Evolutionary conservation across 2,797 vertebrate species (phyloP).

Genomic region (Parotocinclus haroldoi): DNA sequence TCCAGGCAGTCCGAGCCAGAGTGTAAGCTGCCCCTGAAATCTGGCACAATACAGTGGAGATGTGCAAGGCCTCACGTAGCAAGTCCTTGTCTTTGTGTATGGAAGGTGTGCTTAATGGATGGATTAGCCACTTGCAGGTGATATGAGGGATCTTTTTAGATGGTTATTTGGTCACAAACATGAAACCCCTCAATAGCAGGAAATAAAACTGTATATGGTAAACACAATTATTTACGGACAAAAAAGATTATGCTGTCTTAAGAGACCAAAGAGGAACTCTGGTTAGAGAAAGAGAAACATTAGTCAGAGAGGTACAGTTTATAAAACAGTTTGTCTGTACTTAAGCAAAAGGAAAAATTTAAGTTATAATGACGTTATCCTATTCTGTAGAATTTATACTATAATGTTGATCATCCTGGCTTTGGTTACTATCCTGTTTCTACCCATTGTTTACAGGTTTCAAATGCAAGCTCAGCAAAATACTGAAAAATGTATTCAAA

Average conservation of each 20-base stretch:
- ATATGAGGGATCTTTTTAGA: not conserved
- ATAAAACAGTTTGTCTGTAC: too few relatives aligned
- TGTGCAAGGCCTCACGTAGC: constrained; percentile 63
- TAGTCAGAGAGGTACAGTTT: too few relatives aligned
- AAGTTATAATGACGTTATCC: too few relatives aligned
- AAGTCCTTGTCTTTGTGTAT: constrained; percentile 25
- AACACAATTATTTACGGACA: too few relatives aligned
- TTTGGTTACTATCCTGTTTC: constrained; percentile 11
- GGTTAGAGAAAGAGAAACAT: too few relatives aligned
- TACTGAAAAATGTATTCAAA: not conserved
- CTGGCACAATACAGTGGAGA: constrained; percentile 52
- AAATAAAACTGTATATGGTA: too few relatives aligned
- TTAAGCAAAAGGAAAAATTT: too few relatives aligned
- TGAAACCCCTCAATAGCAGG: too few relatives aligned
- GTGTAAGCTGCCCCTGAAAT: constrained; percentile 41
- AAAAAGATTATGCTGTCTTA: too few relatives aligned
- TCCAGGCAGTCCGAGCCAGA: constrained; percentile 44
- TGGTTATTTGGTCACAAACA: too few relatives aligned
- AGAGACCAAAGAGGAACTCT: too few relatives aligned
- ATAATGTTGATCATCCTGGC: not conserved
- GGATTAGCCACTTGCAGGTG: not conserved
- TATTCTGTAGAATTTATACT: too few relatives aligned
- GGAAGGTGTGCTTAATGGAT: not conserved
- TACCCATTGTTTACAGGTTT: constrained; percentile 8
- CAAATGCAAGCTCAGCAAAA: constrained; percentile 11